These are phyloP conservation scores for Pteropus rufus DNA, from an alignment of 2,797 vertebrate genomes.

Conservation along the genomic window DNA sequence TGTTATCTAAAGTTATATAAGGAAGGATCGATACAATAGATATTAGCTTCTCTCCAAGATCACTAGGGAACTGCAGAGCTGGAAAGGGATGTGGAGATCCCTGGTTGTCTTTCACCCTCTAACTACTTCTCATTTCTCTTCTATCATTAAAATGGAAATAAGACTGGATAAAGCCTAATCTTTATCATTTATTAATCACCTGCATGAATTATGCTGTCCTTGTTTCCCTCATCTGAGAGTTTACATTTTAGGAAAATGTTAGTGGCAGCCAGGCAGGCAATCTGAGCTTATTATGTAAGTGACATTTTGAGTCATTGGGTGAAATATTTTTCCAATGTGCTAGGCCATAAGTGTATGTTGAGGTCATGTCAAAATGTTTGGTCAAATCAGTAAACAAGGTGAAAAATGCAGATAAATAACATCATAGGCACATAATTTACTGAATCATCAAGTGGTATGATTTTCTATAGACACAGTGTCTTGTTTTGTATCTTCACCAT, in stretches of 20 bases:
- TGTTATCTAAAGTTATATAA: not conserved
- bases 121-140: not conserved
- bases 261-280: not conserved
- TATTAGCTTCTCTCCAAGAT: not conserved
- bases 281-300: not conserved
- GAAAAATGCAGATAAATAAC: not conserved
- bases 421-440: not conserved
- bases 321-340: not conserved
- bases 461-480: not conserved
- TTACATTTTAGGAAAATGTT: not conserved
- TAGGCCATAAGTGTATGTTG: not conserved
- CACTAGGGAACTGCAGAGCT: not conserved
- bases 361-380: not conserved
- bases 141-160: not conserved
- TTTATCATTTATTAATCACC: not conserved
- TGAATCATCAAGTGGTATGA: not conserved
- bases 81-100: not conserved
- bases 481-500: not conserved
- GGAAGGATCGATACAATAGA: not conserved
- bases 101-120: not conserved
- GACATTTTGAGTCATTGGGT: not conserved
- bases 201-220: not conserved
- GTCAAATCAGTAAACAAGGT: not conserved
- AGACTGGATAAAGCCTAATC: not conserved
- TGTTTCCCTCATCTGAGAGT: not conserved